Evolutionary conservation across 1,140 invertebrate species (phyloP).

Genomic region (Heterodera schachtii): DNA sequence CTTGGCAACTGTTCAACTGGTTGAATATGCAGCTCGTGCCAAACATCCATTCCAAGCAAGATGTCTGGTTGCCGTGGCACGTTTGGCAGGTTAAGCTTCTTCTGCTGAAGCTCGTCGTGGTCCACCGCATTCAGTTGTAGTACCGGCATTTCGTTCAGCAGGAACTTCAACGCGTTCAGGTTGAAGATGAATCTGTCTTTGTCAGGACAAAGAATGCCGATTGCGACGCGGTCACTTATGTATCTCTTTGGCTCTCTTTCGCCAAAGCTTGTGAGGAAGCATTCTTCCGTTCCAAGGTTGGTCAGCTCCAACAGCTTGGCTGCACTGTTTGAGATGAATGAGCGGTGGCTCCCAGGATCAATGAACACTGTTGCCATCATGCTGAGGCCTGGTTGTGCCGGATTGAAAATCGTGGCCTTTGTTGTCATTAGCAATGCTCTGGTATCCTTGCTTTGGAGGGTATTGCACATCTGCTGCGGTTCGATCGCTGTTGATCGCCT

Average conservation of each 20-base stretch:
- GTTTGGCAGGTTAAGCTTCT: background rate
- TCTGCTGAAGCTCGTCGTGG: background rate
- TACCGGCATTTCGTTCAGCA: conserved; percentile 1
- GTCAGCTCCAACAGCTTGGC: background rate
- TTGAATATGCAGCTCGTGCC: background rate
- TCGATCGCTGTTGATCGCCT: too few relatives aligned
- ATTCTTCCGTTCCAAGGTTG: background rate
- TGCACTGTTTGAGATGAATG: background rate
- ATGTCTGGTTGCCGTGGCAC: background rate
- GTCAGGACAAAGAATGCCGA: background rate
- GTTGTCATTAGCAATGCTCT: conserved; percentile 2
- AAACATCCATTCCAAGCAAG: background rate
- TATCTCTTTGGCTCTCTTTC: background rate
- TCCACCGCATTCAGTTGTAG: background rate
- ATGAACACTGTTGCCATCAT: background rate
- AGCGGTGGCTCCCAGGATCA: background rate
- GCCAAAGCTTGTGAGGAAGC: background rate
- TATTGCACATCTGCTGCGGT: too few relatives aligned
- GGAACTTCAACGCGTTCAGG: background rate
- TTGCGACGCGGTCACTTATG: background rate
- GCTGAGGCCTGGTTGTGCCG: background rate
- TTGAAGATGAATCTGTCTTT: background rate
- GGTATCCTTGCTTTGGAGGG: background rate
- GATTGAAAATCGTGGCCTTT: background rate
- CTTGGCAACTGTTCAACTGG: background rate